Evolutionary conservation across 2,113 vertebrate genomes (phyloP).

Genomic region (Alethe diademata): DNA sequence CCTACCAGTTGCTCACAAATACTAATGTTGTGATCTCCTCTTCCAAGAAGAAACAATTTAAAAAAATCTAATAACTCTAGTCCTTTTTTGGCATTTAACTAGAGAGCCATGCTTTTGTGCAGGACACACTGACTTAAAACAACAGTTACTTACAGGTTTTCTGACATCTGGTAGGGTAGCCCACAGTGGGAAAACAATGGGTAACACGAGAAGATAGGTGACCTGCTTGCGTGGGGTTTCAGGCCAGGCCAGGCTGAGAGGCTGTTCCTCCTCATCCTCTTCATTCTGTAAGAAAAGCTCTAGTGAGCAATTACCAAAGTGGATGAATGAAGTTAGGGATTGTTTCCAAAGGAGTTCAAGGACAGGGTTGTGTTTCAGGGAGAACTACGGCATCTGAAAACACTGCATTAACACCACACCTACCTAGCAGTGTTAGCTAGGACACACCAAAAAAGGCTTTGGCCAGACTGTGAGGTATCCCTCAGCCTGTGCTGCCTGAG

Average conservation of each 20-base stretch:
- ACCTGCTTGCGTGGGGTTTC: conserved; percentile 82
- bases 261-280: conserved; percentile 85
- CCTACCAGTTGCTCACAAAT: not conserved
- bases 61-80: not conserved
- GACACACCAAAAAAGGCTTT: not conserved
- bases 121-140: not conserved
- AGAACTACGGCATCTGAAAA: accelerated
- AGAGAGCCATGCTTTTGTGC: not conserved
- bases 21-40: not conserved
- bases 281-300: conserved; percentile 69
- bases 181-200: conserved; percentile 93
- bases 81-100: not conserved
- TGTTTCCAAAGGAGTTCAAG: not conserved
- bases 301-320: not conserved
- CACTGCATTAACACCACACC: not conserved
- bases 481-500: not conserved
- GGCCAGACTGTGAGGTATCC: not conserved
- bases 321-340: not conserved
- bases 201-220: conserved; percentile 88
- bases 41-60: not conserved
- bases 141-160: conserved; percentile 82
- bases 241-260: conserved; percentile 93
- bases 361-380: not conserved
- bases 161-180: conserved; percentile 90
- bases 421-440: not conserved